Percentiles rank a stretch among this genome's conserved stretches.
These are phyloP conservation scores for Muscicapa comitata DNA, from an alignment of 2,797 vertebrate species.

Conservation along the genomic window DNA sequence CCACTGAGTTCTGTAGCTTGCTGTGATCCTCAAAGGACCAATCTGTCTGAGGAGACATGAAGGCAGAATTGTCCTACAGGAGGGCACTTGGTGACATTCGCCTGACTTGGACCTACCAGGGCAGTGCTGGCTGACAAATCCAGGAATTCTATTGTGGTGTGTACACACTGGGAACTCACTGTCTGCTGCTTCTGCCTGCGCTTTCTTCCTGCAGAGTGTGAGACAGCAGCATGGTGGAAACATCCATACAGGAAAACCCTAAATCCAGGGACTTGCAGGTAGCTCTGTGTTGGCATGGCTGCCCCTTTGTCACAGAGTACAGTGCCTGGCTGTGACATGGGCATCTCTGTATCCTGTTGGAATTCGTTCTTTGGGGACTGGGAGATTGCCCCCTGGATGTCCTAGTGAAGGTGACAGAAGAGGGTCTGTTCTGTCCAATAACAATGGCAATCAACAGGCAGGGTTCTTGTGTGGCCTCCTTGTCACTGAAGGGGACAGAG, in stretches of 20 bases:
- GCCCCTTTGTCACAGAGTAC: not conserved
- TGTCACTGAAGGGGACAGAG: fast-evolving
- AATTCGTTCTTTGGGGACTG: not conserved
- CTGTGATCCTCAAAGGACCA: not conserved
- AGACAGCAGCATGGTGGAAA: not conserved
- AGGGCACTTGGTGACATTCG: not conserved
- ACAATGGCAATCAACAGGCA: not conserved
- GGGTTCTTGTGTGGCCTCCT: not conserved
- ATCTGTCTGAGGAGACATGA: not conserved
- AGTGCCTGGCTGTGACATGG: not conserved
- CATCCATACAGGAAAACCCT: fast-evolving
- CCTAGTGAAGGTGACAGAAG: not conserved
- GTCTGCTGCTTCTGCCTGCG: not conserved
- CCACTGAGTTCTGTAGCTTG: not conserved
- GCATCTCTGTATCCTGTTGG: not conserved
- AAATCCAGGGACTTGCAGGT: not conserved
- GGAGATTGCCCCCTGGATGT: not conserved
- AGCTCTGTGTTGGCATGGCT: not conserved
- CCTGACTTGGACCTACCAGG: not conserved
- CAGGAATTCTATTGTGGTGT: not conserved
- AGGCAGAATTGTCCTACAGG: not conserved
- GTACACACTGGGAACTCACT: not conserved
- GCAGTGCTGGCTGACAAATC: not conserved
- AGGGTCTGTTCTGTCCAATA: not conserved
- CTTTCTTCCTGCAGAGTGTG: not conserved